Base-by-base conservation (phyloP, 2,113 vertebrate genomes). In the Prionailurus bengalensis region DNA sequence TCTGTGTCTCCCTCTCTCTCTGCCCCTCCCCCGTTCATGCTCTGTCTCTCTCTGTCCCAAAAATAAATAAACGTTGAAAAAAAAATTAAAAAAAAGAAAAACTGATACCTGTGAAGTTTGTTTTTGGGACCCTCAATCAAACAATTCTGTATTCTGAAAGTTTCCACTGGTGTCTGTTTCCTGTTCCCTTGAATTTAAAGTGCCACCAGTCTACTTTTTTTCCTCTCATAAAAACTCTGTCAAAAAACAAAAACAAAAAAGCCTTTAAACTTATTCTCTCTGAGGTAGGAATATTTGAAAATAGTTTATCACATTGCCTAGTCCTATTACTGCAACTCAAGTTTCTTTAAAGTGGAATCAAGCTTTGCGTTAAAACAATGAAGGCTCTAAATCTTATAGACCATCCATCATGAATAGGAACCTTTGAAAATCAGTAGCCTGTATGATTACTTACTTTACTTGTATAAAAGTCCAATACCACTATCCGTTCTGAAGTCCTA, bases 201-300 rank as follows among this genome's bases (percentile, higher is more conserved):
- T n/a, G 25, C 25, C 36, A 15, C 21, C n/a, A 63, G 27, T 86
- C 4, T 91, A 25, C 53, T 55, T 86, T 19, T 33, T 36, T 36
- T 31, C 23, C 65, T 88, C 27, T 94, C 58, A 80, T 89, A 48
- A 91, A 93, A 83, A 78, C 84, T 93, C 29, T 84, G 36, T 94
- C 36, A 80, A 79, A 66, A 97, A 66, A 4, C 17, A 85, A 79
- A 89, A 51, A 1, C 36, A 84, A 33, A 87, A 19, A 86, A 78
- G 51, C 29, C 31, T 95, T 89, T 81, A 84, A 89, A 89, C 16
- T 82, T 58, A 58, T 63, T 78, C 29, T 70, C 19, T 7, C 16
- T 33, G 5, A 80, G 19, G 45, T 66, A 96, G 33, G 45, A 79
- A 53, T 88, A 73, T 45, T 14, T 91, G 66, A 89, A 16, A 42